Conservation (phyloP, 2,113 vertebrate species). For the Hucho hucho region DNA sequence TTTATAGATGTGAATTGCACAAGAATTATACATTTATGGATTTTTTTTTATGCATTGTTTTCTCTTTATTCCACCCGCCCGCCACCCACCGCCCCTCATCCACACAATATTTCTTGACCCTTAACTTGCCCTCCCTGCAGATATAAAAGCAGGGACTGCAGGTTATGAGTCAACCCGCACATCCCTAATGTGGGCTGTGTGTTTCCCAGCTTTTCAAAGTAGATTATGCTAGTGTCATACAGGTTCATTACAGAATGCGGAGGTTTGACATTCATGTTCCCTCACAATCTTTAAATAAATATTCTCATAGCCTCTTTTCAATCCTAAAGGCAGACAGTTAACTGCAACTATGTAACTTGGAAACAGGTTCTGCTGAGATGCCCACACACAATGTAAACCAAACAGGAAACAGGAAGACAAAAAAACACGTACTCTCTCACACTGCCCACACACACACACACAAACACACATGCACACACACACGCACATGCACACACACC, state of each 20-base stretch:
- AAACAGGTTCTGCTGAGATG: slow-evolving; percentile 46
- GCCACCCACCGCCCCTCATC: too few relatives aligned
- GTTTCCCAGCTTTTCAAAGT: slow-evolving; percentile 31
- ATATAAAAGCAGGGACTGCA: too few relatives aligned
- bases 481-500: background rate
- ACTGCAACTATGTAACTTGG: slow-evolving; percentile 41
- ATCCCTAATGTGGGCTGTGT: too few relatives aligned
- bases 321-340: slow-evolving; percentile 8
- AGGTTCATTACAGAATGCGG: background rate
- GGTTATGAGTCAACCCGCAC: too few relatives aligned
- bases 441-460: slow-evolving; percentile 33
- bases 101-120: too few relatives aligned
- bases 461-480: background rate
- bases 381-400: slow-evolving; percentile 62
- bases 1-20: too few relatives aligned
- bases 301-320: slow-evolving; percentile 5
- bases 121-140: too few relatives aligned
- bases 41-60: too few relatives aligned
- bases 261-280: background rate
- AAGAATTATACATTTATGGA: too few relatives aligned
- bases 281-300: background rate
- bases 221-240: background rate
- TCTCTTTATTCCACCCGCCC: too few relatives aligned
- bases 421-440: too few relatives aligned
- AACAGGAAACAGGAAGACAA: slow-evolving; percentile 49